phyloP scores from a whole-genome alignment of 2,113 vertebrate species.

The Trogon melanurus region DNA sequence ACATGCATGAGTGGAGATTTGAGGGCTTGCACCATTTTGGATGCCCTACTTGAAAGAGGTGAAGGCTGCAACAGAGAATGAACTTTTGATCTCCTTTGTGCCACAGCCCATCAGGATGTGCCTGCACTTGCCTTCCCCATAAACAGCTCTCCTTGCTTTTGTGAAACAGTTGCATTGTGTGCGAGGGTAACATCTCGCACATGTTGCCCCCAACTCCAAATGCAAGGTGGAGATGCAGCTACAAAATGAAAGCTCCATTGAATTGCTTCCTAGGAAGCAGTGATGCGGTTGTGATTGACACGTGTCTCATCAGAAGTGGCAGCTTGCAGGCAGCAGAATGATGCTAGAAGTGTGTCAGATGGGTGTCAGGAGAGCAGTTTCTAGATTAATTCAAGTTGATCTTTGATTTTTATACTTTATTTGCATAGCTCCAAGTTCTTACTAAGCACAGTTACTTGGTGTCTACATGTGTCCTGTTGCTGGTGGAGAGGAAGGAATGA shows the following conservation, averaged over 20 bases:
- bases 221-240: background rate
- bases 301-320: background rate
- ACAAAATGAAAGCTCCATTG: background rate
- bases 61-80: background rate
- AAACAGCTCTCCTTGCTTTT: background rate
- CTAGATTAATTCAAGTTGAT: background rate
- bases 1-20: background rate
- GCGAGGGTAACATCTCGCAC: background rate
- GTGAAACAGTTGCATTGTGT: background rate
- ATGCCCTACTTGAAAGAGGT: background rate
- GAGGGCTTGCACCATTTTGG: background rate
- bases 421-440: background rate
- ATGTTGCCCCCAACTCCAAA: background rate
- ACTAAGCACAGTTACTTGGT: background rate
- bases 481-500: background rate
- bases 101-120: background rate
- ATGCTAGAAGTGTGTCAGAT: background rate
- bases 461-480: background rate
- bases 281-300: background rate
- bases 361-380: background rate
- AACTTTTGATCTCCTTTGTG: background rate
- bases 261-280: background rate
- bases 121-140: background rate
- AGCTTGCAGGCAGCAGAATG: slow-evolving; percentile 6
- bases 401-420: background rate